Evolutionary conservation across 2,113 vertebrate species (phyloP), one percentile per base, ranked within the genome.

Genomic region (Aspiorhynchus laticeps): DNA sequence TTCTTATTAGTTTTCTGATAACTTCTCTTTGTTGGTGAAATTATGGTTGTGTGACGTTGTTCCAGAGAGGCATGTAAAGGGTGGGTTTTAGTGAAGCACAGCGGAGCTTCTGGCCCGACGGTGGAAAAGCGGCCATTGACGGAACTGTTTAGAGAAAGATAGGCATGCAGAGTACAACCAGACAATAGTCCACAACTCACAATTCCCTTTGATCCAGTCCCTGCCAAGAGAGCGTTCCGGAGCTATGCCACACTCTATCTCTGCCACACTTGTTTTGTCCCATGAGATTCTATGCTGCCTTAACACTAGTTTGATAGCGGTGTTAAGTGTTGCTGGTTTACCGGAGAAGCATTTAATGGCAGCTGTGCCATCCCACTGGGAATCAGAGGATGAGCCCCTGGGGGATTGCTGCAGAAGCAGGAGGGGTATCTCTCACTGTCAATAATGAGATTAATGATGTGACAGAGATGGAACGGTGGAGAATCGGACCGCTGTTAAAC

Each of bases 381-480:
- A 92, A 91, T 93, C 92, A 89, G 92, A 91, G 87, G 91, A 93
- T 89, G 92, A 93, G 92, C 90, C 93, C 91, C 91, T 88, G 91
- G 86, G 92, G 93, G 91, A 93, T 59, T 36, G 84, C 85, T 87
- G 85, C 85, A 80, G 73, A 84, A 87, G 88, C 82, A 86, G 43
- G 88, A 91, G 93, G 90, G 5, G 53, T 38, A 61, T 80, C 89
- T 85, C 87, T 87, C 0, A 0, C 92, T 93, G 95, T 94, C 95
- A 94, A 94, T 95, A 95, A 93, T 90, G 95, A 93, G 94, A 95
- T 95, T 94, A 94, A 94, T 95, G 91, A 93, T 91, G 87, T 95
- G 93, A 95, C 90, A 90, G 92, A 89, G 87, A 76, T 82, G 91
- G 89, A 91, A 91, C 89, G 87, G 89, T 91, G 88, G 91, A 90